Conservation (phyloP, 2,888 invertebrate genomes). For the Clitarchus hookeri region DNA sequence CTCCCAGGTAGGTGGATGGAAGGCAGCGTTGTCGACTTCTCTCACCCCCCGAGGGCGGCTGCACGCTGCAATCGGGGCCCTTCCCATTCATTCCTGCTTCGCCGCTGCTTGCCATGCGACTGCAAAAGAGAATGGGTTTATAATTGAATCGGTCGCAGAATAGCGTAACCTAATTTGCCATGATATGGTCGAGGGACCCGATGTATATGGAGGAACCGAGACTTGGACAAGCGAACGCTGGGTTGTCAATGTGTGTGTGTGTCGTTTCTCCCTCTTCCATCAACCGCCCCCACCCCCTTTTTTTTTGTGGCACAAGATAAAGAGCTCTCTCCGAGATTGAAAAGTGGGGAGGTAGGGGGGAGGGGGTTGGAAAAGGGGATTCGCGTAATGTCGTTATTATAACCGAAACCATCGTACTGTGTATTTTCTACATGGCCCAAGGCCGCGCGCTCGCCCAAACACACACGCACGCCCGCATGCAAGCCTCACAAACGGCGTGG, state of each 20-base stretch:
- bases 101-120: constrained; percentile 30
- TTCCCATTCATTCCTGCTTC: neutral
- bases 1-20: constrained; percentile 32
- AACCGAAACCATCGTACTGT: constrained; percentile 34
- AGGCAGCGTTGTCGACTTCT: neutral
- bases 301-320: neutral
- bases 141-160: constrained; percentile 40
- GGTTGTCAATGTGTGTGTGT: neutral
- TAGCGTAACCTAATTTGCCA: constrained; percentile 38
- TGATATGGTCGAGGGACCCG: constrained; percentile 41
- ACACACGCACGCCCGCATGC: neutral
- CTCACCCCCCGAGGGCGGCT: neutral
- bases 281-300: neutral
- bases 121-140: constrained; percentile 40
- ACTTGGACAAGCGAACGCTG: constrained; percentile 6
- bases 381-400: constrained; percentile 31
- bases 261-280: constrained; percentile 3
- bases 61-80: neutral
- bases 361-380: neutral
- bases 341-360: neutral
- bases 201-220: constrained; percentile 26
- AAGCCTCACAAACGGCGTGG: neutral
- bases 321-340: constrained; percentile 10
- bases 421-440: constrained; percentile 27
- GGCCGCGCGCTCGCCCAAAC: neutral